These are phyloP conservation scores for Ametastegia equiseti DNA, from an alignment of 2,888 invertebrate genomes.

Conservation along the genomic window DNA sequence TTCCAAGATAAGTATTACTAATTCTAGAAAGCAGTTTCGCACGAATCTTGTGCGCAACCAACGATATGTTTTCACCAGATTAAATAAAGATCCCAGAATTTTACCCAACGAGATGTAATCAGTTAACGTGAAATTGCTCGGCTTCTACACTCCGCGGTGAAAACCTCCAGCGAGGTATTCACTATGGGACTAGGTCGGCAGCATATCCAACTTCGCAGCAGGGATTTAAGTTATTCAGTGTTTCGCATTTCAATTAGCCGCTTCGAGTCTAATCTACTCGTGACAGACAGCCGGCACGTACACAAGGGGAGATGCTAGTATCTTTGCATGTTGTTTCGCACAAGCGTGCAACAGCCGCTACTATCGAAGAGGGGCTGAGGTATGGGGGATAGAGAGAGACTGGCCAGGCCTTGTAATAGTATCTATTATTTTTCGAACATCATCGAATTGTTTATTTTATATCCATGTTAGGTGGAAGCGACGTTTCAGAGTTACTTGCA, in stretches of 20 bases:
- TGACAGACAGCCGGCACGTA: background rate
- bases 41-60: background rate
- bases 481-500: too few relatives aligned
- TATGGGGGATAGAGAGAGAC: background rate
- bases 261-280: slow-evolving; percentile 19
- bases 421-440: background rate
- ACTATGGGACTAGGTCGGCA: background rate
- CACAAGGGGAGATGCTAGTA: background rate
- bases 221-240: slow-evolving; percentile 4
- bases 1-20: too few relatives aligned
- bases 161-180: too few relatives aligned
- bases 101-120: background rate
- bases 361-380: background rate
- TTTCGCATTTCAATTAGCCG: slow-evolving; percentile 13
- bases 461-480: too few relatives aligned
- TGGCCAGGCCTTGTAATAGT: background rate
- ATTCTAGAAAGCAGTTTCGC: background rate
- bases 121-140: background rate
- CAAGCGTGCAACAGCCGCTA: background rate
- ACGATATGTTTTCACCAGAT: background rate
- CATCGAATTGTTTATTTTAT: background rate
- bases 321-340: background rate
- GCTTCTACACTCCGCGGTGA: background rate
- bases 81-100: background rate
- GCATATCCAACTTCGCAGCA: background rate